A percentile compares a stretch with the other conserved stretches of the same genome.
Evolutionary conservation across 2,113 vertebrate genomes (phyloP).

Genomic region (Brienomyrus longianalis): DNA sequence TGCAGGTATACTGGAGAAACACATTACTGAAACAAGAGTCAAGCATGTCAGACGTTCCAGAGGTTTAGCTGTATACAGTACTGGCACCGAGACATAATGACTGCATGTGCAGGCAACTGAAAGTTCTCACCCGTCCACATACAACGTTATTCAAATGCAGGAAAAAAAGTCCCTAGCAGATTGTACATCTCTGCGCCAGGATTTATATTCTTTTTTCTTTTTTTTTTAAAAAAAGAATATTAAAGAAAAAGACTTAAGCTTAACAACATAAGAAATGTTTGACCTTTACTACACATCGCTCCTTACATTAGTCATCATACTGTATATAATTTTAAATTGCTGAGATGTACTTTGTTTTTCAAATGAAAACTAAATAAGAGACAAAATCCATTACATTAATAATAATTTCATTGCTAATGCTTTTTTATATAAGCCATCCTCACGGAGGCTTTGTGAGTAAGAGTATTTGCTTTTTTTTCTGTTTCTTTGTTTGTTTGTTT

Average conservation of each 20-base stretch:
- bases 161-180: neutral
- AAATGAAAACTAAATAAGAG: neutral
- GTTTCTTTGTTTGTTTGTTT: neutral
- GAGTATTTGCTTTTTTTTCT: slow-evolving; percentile 5
- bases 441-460: neutral
- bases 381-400: neutral
- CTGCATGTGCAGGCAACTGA: neutral
- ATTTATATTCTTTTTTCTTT: neutral
- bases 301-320: neutral
- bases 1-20: neutral
- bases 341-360: neutral
- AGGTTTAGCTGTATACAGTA: neutral
- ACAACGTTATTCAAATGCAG: neutral
- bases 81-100: neutral
- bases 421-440: neutral
- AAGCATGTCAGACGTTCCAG: neutral
- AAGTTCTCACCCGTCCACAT: neutral
- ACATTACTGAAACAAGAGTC: neutral
- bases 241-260: neutral
- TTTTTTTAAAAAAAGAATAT: neutral
- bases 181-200: neutral
- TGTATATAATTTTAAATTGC: neutral
- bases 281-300: neutral
- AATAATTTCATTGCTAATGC: neutral
- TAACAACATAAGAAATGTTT: neutral